Conservation (phyloP, 2,888 invertebrate species). For the Exocentrus adspersus region DNA sequence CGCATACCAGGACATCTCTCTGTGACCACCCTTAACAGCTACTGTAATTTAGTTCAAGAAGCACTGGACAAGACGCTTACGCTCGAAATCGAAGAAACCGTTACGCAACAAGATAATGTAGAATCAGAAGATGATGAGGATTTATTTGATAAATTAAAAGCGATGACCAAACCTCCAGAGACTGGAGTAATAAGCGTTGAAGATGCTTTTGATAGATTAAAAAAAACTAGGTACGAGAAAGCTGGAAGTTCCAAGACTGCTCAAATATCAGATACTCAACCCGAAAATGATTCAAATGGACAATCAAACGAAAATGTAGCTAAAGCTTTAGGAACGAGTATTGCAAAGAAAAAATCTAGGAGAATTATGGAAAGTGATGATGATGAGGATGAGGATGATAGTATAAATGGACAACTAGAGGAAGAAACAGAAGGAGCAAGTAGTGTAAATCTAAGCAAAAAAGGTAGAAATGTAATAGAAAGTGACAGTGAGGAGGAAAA, state of each 20-base stretch:
- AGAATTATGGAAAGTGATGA: conserved; percentile 32
- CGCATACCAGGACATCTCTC: conserved; percentile 78
- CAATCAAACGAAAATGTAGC: neutral
- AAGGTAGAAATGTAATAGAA: conserved; percentile 55
- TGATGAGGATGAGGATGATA: conserved; percentile 31
- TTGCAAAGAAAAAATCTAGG: conserved; percentile 13
- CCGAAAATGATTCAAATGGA: too few species aligned
- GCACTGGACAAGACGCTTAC: conserved; percentile 66
- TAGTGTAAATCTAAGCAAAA: conserved; percentile 10
- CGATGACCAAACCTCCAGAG: conserved; percentile 39
- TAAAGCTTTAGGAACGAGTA: neutral
- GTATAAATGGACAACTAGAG: neutral
- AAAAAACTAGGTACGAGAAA: conserved; percentile 9
- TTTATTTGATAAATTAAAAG: conserved; percentile 57
- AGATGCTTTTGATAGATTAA: conserved; percentile 25
- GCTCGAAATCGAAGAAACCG: conserved; percentile 37
- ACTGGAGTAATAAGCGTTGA: conserved; percentile 16
- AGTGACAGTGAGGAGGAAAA: conserved; percentile 52
- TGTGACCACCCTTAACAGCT: conserved; percentile 67
- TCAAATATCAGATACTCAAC: too few species aligned
- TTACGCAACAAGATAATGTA: conserved; percentile 21
- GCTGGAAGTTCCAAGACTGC: neutral
- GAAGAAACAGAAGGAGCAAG: conserved; percentile 29
- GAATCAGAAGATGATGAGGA: conserved; percentile 58
- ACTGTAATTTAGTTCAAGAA: conserved; percentile 68